These are phyloP conservation scores for Falcunculus frontatus DNA, from an alignment of 2,113 vertebrate genomes.

Conservation along the genomic window DNA sequence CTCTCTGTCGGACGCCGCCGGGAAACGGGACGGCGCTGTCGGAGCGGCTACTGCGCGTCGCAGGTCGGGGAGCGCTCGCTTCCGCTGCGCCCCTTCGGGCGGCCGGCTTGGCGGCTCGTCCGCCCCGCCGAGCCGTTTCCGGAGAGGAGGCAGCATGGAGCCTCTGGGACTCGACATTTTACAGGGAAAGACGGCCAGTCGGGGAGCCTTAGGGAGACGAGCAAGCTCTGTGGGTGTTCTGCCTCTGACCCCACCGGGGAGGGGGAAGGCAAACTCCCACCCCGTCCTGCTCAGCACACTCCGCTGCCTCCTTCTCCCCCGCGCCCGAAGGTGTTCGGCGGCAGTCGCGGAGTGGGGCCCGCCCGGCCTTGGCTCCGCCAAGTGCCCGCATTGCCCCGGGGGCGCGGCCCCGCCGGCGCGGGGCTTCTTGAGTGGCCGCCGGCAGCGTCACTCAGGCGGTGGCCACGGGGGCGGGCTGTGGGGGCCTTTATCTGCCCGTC, in stretches of 20 bases:
- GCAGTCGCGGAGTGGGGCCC: not conserved
- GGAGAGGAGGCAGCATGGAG: not conserved
- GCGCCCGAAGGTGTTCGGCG: not conserved
- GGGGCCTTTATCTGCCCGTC: not conserved
- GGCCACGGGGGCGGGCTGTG: not conserved
- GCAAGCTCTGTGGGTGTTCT: not conserved
- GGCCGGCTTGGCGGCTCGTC: not conserved
- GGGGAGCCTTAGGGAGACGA: not conserved
- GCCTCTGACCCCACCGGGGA: too few species aligned
- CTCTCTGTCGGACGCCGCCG: too few species aligned
- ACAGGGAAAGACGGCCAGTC: not conserved
- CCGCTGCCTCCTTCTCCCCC: accelerated
- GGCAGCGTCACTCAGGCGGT: not conserved
- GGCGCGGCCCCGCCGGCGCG: not conserved
- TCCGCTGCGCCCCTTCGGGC: not conserved
- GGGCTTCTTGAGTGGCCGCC: not conserved
- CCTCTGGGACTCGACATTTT: not conserved
- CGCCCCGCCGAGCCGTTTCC: not conserved
- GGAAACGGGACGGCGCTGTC: not conserved
- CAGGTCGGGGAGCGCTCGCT: not conserved
- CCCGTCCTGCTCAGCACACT: too few species aligned
- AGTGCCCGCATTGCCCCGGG: not conserved
- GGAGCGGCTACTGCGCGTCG: not conserved
- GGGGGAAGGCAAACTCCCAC: not conserved
- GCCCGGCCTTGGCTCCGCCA: not conserved